phyloP scores from a whole-genome alignment of 2,888 invertebrate species.

The Trimorus sp. region DNA sequence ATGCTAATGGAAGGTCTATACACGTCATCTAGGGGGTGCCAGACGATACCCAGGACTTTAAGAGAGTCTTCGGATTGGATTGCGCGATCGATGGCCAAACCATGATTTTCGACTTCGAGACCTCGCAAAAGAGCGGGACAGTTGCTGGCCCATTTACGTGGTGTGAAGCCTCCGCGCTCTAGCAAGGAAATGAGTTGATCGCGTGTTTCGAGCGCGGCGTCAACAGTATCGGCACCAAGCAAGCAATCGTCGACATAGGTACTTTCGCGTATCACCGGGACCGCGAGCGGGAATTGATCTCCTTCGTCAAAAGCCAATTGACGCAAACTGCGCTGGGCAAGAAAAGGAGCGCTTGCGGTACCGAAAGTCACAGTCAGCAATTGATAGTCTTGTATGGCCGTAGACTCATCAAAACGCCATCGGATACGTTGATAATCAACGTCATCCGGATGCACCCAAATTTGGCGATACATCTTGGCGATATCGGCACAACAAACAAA shows the following conservation, averaged over 20 bases:
- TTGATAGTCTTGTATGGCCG: too few species aligned
- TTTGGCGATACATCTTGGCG: too few species aligned
- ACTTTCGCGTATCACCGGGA: too few species aligned
- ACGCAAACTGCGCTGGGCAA: too few species aligned
- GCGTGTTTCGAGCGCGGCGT: not conserved
- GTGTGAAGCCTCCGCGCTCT: not conserved
- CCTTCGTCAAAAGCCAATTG: too few species aligned
- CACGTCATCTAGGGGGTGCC: not conserved
- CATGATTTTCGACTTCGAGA: constrained; percentile 1
- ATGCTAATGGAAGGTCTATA: not conserved
- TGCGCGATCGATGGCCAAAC: constrained; percentile 3
- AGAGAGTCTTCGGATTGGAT: not conserved
- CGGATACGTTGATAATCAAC: too few species aligned
- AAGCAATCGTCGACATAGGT: constrained; percentile 33
- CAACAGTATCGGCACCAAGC: constrained; percentile 8
- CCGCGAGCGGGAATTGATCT: too few species aligned
- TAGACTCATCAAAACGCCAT: too few species aligned
- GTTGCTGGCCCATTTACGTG: not conserved
- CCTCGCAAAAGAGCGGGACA: not conserved
- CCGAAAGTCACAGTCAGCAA: too few species aligned
- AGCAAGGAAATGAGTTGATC: not conserved
- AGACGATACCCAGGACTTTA: constrained; percentile 2
- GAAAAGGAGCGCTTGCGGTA: too few species aligned
- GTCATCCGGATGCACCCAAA: too few species aligned
- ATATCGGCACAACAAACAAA: too few species aligned